A percentile compares a stretch with the other conserved stretches of the same genome.
Conservation (phyloP, 1,140 invertebrate species). For the Euura lappo region DNA sequence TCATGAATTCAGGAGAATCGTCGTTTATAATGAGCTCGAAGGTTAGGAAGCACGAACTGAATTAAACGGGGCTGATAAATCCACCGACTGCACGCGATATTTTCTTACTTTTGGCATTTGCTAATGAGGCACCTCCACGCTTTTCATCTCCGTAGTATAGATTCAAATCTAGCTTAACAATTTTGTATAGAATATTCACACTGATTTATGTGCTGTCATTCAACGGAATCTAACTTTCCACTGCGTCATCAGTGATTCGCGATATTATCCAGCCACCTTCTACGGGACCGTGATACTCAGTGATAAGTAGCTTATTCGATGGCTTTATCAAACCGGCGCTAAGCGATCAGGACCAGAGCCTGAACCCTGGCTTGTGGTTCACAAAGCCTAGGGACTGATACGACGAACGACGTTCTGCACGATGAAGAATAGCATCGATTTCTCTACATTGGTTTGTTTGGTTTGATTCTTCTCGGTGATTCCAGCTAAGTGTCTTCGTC, state of each 20-base stretch:
- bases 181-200: too few relatives aligned
- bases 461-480: too few relatives aligned
- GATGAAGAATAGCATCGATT: background rate
- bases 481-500: too few relatives aligned
- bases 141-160: too few relatives aligned
- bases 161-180: too few relatives aligned
- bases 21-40: too few relatives aligned
- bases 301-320: slow-evolving; percentile 1
- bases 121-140: too few relatives aligned
- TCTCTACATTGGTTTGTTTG: background rate
- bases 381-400: slow-evolving; percentile 1
- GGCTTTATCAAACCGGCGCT: background rate
- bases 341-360: background rate
- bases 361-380: background rate
- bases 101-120: too few relatives aligned
- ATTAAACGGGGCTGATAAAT: too few relatives aligned
- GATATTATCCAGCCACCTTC: background rate
- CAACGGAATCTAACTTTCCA: background rate
- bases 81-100: too few relatives aligned
- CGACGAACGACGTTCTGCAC: background rate
- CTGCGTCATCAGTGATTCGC: background rate
- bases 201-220: background rate
- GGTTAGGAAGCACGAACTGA: too few relatives aligned
- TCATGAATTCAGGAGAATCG: too few relatives aligned
- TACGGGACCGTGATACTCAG: background rate